Evolutionary conservation across 2,888 invertebrate genomes (phyloP), one percentile per base, ranked within the genome.

Genomic region (Leptothorax acervorum): DNA sequence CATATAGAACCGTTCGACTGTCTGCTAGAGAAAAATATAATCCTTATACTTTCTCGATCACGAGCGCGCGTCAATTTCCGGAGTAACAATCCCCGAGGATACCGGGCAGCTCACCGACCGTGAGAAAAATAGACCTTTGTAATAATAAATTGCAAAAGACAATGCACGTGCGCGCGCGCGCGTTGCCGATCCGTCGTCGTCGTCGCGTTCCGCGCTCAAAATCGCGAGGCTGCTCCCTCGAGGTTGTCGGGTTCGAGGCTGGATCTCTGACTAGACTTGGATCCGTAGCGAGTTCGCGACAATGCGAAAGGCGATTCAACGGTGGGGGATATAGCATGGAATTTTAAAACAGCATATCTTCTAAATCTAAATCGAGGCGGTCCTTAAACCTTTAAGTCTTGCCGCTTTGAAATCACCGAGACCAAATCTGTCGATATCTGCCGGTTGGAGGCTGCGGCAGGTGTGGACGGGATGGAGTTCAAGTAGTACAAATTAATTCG

Each of bases 281-380:
- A 8, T 55, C 23, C 45, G 35, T 11, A 18, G 45, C 18, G 3
- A 9, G 8, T 11, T 35, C 42, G 28, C 18, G 57, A 6, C 23
- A n/a, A 42, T 68, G 28, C 68, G 53, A 55, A 53, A 68, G 70
- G 53, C 12, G 12, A 65, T 23, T 15, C 23, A 5, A 39, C 4
- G 63, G 75, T 35, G 68, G 76, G 35, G 76, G 55, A 53, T 15
- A 53, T 15, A 53, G 12, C 11, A 23, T 9, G 15, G 23, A 63
- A 15, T 51, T 53, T 42, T 5, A 75, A 65, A 51, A 71, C 35
- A 48, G 4, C 2, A 11, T 51, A 6, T 60, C 28, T 39, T 3
- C n/a, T 35, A 0, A 23, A 23, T 23, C 23, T 3, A 11, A n/a
- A 12, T 31, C 9, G 31, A 15, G 9, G 23, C 1, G 42, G 23